Base-by-base conservation (phyloP, 2,888 invertebrate genomes). In the Teleiodes luculella region DNA sequence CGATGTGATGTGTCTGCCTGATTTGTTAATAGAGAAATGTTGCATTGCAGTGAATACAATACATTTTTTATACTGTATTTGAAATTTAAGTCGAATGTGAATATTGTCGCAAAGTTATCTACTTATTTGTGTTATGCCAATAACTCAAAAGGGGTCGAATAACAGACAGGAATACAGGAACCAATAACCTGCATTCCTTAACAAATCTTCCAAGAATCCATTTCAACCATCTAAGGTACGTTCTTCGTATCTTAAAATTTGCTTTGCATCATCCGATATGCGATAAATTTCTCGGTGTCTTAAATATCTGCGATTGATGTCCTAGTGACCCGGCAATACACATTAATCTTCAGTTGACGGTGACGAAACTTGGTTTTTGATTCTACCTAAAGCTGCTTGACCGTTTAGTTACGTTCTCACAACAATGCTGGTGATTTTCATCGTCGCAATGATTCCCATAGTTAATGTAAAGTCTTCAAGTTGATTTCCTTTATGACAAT, bases 361-460 rank as follows among this genome's bases (percentile, higher is more conserved):
- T 41, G 39, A 18, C 39, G 10, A n/a, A 11, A 16, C 43, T n/a
- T 20, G n/a, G 13, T n/a, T 28, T 43, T 48, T 16, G 35, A 8
- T 24, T 35, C 20, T 8, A 35, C n/a, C 48, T 43, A 39, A 62
- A 62, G 67, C 72, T 84, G 83, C 84, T 83, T 83, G 83, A 71
- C 70, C 60, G 65, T 60, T 65, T 61, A 57, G 66, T 66, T 62
- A 60, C 57, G 59, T 54, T 64, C 64, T 62, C 63, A 58, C 61
- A 65, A 72, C 65, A 72, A 68, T 72, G 63, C 10, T 62, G 67
- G 64, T 67, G 64, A 63, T 63, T 64, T 64, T 67, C 66, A 67
- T 61, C 62, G 64, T 58, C 65, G 60, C 66, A 59, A 63, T 67
- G 65, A 68, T 61, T 53, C 56, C 63, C 57, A 58, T 63, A 45